phyloP scores from a whole-genome alignment of 2,113 vertebrate species.

The Vombatus ursinus region DNA sequence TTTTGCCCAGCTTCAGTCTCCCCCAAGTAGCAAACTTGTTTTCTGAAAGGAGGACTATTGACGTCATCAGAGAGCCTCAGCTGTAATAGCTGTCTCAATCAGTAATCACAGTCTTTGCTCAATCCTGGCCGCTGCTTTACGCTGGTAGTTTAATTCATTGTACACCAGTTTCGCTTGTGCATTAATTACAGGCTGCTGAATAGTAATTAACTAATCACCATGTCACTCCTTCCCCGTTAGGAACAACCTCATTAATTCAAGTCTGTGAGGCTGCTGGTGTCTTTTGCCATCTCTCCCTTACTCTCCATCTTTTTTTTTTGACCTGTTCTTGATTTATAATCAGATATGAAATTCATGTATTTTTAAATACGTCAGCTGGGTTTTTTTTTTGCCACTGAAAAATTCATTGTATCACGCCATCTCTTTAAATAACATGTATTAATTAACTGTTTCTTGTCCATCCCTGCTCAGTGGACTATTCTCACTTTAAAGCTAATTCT shows the following conservation, averaged over 20 bases:
- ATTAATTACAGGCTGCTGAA: slow-evolving; percentile 80
- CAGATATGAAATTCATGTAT: slow-evolving; percentile 87
- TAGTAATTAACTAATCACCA: slow-evolving; percentile 84
- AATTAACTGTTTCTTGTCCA: slow-evolving; percentile 78
- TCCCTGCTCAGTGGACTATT: slow-evolving; percentile 66
- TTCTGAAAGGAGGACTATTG: slow-evolving; percentile 46
- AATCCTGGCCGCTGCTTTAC: slow-evolving; percentile 72
- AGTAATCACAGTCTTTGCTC: slow-evolving; percentile 76
- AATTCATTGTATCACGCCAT: slow-evolving; percentile 83
- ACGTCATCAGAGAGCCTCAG: slow-evolving; percentile 62
- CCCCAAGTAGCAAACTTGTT: neutral
- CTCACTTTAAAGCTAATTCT: slow-evolving; percentile 68
- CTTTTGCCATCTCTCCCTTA: slow-evolving; percentile 69
- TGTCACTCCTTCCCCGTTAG: slow-evolving; percentile 80
- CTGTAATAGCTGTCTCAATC: slow-evolving; percentile 62
- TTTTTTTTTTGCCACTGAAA: slow-evolving; percentile 85
- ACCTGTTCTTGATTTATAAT: slow-evolving; percentile 84
- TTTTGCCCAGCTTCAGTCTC: neutral
- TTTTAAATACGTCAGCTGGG: slow-evolving; percentile 84
- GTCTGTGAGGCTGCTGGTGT: slow-evolving; percentile 72
- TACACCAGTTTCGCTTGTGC: slow-evolving; percentile 80
- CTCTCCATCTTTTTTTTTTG: slow-evolving; percentile 49
- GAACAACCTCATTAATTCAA: slow-evolving; percentile 82
- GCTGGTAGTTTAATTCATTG: slow-evolving; percentile 80
- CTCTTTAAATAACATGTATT: slow-evolving; percentile 86